Base-by-base conservation (phyloP, 2,113 vertebrate genomes). In the Cinclus cinclus region DNA sequence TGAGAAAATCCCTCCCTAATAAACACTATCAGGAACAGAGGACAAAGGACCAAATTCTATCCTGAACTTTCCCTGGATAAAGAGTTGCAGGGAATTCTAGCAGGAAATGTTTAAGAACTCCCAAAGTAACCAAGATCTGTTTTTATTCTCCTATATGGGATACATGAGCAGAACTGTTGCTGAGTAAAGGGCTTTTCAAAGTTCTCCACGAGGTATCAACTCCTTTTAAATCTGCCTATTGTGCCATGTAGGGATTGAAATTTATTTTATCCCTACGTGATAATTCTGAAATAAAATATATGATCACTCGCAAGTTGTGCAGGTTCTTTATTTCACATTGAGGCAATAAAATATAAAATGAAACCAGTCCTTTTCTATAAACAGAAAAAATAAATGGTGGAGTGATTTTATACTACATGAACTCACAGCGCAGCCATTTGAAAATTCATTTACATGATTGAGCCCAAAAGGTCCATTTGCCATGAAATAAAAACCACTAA, bases 361-460 rank as follows among this genome's bases (percentile, higher is more conserved):
- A 92, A 92, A 92, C 17, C 83, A 94, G 83, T 5, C 63, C 68
- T 76, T 63, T 82, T 81, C 91, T 49, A 83, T 74, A 93, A 74
- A 85, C 52, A 46, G 63, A 35, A 47, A 47, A 89, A 82, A 71
- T 90, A 79, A 50, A 68, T 11, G 39, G 22, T 10, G n/a, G 46
- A 41, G 19, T 3, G 23, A 53, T 90, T 92, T 92, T 76, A 65
- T 76, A 74, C 39, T 74, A 30, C 56, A 39, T 41, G 41, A 68
- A 87, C 77, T 73, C 42, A 19, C 68, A 83, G 83, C 35, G 31
- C 53, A 53, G 65, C 73, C 79, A 47, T 75, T 95, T 95, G 91
- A 95, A 96, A 95, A 94, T 80, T 91, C 82, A 90, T 94, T 90
- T 92, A 93, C 35, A 7, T 89, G 92, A 93, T 79, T 83, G 93